Evolutionary conservation across 2,797 vertebrate species (phyloP), one percentile per base, ranked within the genome.

Genomic region (Acanthiza pusilla): DNA sequence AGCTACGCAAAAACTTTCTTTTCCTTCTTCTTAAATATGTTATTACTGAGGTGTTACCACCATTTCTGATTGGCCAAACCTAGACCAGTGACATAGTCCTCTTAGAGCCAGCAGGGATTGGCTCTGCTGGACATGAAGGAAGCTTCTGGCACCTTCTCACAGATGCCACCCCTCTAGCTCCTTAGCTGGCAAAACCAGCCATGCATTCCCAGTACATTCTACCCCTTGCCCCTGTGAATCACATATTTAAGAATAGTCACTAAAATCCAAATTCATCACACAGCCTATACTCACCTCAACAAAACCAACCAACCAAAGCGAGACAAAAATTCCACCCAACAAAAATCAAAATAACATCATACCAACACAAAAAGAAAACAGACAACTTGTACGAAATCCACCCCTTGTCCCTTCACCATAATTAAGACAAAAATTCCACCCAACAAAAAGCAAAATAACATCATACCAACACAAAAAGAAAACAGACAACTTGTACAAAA

Each of bases 191-290:
- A 54, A 70, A 86, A 42, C 9, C 42, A 34, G 21, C 25, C 48
- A 34, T 30, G 30, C 6, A 54, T 47, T 30, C 13, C 8, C 11
- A 54, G 5, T 11, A 12, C 0, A 16, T 76, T 47, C 11, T 8
- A 47, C 11, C 4, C 7, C 29, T 54, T 0, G 0, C 14, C 34
- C 54, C 40, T 47, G 7, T 21, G n/a, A 30, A 40, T 54, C 23
- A 34, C 16, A 7, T 47, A 26, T 22, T 77, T 34, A 48, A 26
- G 30, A 17, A 34, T 18, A 48, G 40, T 42, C 34, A 15, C 30
- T 62, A n/a, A 53, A 47, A 70, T 47, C n/a, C 29, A 62, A 11
- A 27, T 53, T 54, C 9, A 15, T 62, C 55, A 61, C n/a, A 40
- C 25, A 47, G 61, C 7, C 13, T 21, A 16, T 40, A 21, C 6